Evolutionary conservation across 92 coral and sea anemone species (phyloP), one percentile per base, ranked within the genome.

Genomic region (Siderastrea radians): DNA sequence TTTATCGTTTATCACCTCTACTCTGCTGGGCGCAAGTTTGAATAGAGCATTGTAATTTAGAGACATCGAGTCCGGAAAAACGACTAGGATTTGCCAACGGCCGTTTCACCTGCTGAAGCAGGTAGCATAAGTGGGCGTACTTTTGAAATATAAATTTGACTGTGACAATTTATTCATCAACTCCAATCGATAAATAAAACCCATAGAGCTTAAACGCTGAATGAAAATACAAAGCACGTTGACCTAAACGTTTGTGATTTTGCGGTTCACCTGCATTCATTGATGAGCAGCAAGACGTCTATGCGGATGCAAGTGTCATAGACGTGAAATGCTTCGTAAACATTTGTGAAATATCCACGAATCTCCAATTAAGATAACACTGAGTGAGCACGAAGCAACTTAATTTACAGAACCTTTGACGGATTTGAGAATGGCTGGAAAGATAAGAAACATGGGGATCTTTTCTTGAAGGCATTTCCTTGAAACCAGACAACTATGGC

Each of bases 401-500:
- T 7, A 26, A 26, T 44, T 43, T 44, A 7, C 46, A 12, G 3
- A 67, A 10, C 6, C 13, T 19, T 43, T 2, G 43, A 2, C 7
- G 7, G 49, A 9, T 38, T 9, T 38, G 13, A 67, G 8, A 38
- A 10, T 38, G 72, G 49, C 49, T 67, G 26, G 50, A 67, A 38
- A 11, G 12, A 7, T 17, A 14, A 60, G 13, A 16, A 77, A 68
- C 14, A 76, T 57, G 13, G 7, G 7, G 1, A 26, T 26, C 38
- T 26, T 26, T 26, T 26, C 38, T 26, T 26, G 38, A 26, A 26
- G 38, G 14, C 26, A 4, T 49, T 58, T 17, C 38, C 52, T 49
- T 3, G 49, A 1, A 44, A 14, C 17, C 8, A 55, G 12, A 4
- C 4, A 5, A 67, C 61, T 49, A 84, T 84, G 87, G 87, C 87